Conservation (phyloP, 2,797 vertebrate species). For the Periophthalmus magnuspinnatus region DNA sequence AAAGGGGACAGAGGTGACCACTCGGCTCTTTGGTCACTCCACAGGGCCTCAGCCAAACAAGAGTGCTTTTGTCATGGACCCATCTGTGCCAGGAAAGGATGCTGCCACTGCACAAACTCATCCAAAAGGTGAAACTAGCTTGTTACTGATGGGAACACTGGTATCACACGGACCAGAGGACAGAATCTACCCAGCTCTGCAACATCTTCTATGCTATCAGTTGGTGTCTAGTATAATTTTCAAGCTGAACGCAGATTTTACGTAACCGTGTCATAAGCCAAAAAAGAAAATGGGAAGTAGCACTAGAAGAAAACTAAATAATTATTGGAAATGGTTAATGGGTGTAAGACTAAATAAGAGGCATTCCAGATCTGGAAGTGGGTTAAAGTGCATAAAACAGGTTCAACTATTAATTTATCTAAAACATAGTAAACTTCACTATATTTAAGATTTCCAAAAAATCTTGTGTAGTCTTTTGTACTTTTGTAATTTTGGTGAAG, state of each 20-base stretch:
- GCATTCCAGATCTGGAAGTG: not conserved
- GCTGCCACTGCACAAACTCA: constrained; percentile 46
- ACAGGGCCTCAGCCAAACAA: constrained; percentile 64
- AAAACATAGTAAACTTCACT: too few species aligned
- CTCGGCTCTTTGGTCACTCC: constrained; percentile 54
- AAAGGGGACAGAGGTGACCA: constrained; percentile 79
- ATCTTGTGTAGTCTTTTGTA: too few species aligned
- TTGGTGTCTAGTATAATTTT: not conserved
- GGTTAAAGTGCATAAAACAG: too few species aligned
- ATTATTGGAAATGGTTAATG: not conserved
- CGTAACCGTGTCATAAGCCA: too few species aligned
- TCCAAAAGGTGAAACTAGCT: constrained; percentile 30
- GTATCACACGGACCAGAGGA: not conserved
- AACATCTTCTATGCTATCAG: not conserved
- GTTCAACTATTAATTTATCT: too few species aligned
- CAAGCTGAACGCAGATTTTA: not conserved
- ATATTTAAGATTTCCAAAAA: too few species aligned
- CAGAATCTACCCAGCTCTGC: too few species aligned
- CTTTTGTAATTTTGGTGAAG: too few species aligned
- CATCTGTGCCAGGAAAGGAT: constrained; percentile 51
- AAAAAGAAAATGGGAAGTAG: not conserved
- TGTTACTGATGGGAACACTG: constrained; percentile 19
- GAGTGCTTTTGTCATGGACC: constrained; percentile 69
- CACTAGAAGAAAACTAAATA: not conserved
- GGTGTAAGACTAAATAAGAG: not conserved